phyloP scores from a whole-genome alignment of 1,140 invertebrate genomes.

The Scylla paramamosain region DNA sequence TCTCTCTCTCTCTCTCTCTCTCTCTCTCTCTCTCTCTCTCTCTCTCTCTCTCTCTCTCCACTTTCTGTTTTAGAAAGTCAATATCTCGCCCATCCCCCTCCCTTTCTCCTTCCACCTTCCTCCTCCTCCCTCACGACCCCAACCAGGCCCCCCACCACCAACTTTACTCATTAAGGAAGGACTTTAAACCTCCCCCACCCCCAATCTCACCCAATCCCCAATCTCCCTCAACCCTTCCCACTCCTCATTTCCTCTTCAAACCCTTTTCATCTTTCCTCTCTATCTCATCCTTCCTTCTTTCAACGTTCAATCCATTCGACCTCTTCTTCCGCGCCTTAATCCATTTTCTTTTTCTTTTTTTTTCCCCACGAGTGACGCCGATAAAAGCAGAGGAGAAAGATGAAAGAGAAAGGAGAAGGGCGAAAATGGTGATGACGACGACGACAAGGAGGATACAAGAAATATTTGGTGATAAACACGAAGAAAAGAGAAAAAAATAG shows the following conservation, averaged over 20 bases:
- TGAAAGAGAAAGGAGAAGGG: not conserved
- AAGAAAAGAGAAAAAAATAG: too few species aligned
- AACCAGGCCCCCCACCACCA: not conserved
- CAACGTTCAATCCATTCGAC: too few species aligned
- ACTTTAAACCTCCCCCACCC: constrained; percentile 14
- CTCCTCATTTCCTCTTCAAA: not conserved
- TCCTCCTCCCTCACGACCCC: not conserved
- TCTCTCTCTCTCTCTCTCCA: not conserved
- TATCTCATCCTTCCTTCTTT: not conserved
- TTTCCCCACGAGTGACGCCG: not conserved
- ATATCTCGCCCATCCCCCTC: not conserved
- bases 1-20: not conserved
- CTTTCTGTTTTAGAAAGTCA: not conserved
- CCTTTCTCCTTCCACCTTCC: not conserved
- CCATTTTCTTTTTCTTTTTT: not conserved
- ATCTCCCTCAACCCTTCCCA: not conserved
- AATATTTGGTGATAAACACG: too few species aligned
- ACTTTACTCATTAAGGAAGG: constrained; percentile 19
- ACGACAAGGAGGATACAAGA: too few species aligned
- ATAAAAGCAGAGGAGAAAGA: not conserved
- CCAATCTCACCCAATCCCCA: not conserved
- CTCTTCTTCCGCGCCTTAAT: not conserved
- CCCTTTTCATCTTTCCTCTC: not conserved
- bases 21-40: not conserved
- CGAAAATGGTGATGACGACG: too few species aligned